Evolutionary conservation across 2,888 invertebrate species (phyloP).

Genomic region (Cryptosula pallasiana): DNA sequence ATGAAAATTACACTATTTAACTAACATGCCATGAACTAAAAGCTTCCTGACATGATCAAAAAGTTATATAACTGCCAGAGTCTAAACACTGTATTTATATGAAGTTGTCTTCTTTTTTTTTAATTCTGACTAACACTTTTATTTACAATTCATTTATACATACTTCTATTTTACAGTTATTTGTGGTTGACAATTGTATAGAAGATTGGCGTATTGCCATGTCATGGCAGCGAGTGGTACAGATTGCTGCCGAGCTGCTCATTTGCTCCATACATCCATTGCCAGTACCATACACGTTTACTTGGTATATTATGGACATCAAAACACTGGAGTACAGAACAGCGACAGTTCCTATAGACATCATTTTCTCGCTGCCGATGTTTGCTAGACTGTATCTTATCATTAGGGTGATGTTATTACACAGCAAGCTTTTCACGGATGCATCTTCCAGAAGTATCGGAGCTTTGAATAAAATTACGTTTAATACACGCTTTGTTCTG

Average conservation of each 20-base stretch:
- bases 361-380: constrained; percentile 93
- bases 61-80: too few relatives aligned
- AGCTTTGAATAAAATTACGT: constrained; percentile 35
- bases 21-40: too few relatives aligned
- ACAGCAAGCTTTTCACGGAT: constrained; percentile 96
- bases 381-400: constrained; percentile 95
- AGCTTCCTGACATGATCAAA: too few relatives aligned
- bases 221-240: constrained; percentile 87
- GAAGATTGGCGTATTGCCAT: constrained; percentile 98
- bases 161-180: constrained; percentile 72
- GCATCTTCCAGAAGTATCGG: constrained; percentile 79
- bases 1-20: too few relatives aligned
- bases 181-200: constrained; percentile 99
- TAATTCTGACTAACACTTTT: too few relatives aligned
- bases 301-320: constrained; percentile 73
- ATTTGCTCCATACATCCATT: constrained; percentile 95
- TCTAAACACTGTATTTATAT: too few relatives aligned
- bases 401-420: constrained; percentile 95
- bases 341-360: constrained; percentile 64
- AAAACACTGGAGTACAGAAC: background rate
- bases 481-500: constrained; percentile 76
- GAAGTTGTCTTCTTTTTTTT: too few relatives aligned
- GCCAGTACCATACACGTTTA: constrained; percentile 88
- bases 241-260: constrained; percentile 57
- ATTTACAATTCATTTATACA: too few relatives aligned